Base-by-base conservation (phyloP, 2,888 invertebrate species). In the Ptychoptera albimana region DNA sequence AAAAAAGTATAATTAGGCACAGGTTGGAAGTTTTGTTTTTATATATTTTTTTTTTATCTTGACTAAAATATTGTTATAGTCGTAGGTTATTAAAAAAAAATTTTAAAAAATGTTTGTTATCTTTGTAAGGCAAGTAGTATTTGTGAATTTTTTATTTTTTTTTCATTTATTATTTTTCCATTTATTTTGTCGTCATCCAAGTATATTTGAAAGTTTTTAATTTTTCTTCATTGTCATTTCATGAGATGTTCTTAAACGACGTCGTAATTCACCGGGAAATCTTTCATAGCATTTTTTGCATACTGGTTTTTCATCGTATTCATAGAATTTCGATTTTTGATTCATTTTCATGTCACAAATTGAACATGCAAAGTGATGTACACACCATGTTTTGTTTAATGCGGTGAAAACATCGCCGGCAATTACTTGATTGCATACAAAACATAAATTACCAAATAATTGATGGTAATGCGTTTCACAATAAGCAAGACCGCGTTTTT, bases 401-500 rank as follows among this genome's bases (percentile, higher is more conserved):
- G 97, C 96, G 50, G 92, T 93, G 67, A 98, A 97, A 45, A 93
- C 93, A 71, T 98, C 96, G 39, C 94, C 94, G 46, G 83, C 81
- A 56, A 98, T 94, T 47, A 97, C 94, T 72, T 93, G 92, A 69
- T 97, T 96, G 72, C 98, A 99, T 29, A 94, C 89, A 60, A 92
- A 96, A 69, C 98, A 99, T 48, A 98, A 75, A 70, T 97, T 97
- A 32, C 98, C 98, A 68, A 97, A 99, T 51, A 98, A 70, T 72
- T 96, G 91, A 69, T 98, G 97, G 67, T 97, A 98, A 64, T 98
- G 98, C 48, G 87, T 92, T 68, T 99, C 98, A 66, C 98, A 98
- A 66, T 98, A 99, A 1, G 98, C 98, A 53, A 97, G 68, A 1
- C 94, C 98, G 58, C 94, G 94, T 70, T 93, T 92, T 69, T 98